Percentiles rank a stretch among this genome's conserved stretches.
Evolutionary conservation across 2,888 invertebrate genomes (phyloP).

Genomic region (Eurytoma californica): DNA sequence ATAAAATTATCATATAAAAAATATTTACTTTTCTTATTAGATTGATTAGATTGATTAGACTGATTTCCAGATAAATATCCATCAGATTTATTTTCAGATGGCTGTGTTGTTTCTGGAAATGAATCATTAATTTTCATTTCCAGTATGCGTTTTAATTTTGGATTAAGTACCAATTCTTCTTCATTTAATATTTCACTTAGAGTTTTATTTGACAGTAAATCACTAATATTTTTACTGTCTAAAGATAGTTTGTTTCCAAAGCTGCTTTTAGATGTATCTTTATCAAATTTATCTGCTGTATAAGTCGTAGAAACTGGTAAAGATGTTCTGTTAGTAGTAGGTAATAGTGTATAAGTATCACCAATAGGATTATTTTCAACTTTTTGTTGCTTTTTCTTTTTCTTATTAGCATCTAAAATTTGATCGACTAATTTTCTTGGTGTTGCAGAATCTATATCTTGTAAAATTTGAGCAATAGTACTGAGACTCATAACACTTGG

Average conservation of each 20-base stretch:
- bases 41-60: slow-evolving; percentile 11
- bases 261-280: slow-evolving; percentile 44
- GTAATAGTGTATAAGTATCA: slow-evolving; percentile 60
- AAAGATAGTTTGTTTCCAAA: slow-evolving; percentile 62
- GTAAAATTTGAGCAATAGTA: slow-evolving; percentile 67
- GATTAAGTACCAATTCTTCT: slow-evolving; percentile 10
- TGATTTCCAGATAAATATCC: slow-evolving; percentile 23
- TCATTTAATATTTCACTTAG: slow-evolving; percentile 29
- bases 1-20: not conserved
- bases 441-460: slow-evolving; percentile 60
- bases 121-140: slow-evolving; percentile 35
- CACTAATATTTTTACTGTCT: slow-evolving; percentile 59
- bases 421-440: slow-evolving; percentile 69
- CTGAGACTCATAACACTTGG: slow-evolving; percentile 69
- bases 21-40: slow-evolving; percentile 25
- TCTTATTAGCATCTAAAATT: slow-evolving; percentile 66
- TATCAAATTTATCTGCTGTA: slow-evolving; percentile 51
- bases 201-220: slow-evolving; percentile 9
- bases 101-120: slow-evolving; percentile 6
- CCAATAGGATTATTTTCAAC: slow-evolving; percentile 47
- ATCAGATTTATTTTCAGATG: slow-evolving; percentile 4
- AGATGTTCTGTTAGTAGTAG: slow-evolving; percentile 57
- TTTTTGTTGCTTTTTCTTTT: slow-evolving; percentile 51
- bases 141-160: slow-evolving; percentile 40
- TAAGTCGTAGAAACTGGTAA: slow-evolving; percentile 57